These are phyloP conservation scores for Heliothis subflexa DNA, from an alignment of 1,140 invertebrate genomes.

Conservation along the genomic window DNA sequence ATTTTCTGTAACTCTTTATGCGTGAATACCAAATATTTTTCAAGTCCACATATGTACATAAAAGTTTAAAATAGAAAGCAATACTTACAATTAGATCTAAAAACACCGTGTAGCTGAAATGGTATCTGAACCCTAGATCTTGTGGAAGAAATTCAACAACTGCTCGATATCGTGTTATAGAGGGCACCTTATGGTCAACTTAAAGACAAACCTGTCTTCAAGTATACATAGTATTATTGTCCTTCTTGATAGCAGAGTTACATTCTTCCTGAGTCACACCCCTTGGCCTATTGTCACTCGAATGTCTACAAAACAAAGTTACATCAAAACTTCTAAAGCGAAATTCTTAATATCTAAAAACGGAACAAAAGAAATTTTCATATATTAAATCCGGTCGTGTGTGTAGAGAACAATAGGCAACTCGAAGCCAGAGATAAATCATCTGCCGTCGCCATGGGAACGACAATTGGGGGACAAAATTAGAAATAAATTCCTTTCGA, in stretches of 20 bases:
- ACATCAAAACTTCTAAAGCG: conserved; percentile 33
- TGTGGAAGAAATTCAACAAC: too few species aligned
- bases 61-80: too few species aligned
- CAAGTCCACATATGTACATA: not conserved
- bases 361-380: conserved; percentile 43
- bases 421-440: conserved; percentile 42
- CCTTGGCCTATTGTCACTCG: not conserved
- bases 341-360: conserved; percentile 43
- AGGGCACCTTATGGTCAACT: too few species aligned
- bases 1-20: conserved; percentile 7
- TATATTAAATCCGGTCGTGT: conserved; percentile 43
- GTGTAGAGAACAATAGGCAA: conserved; percentile 37
- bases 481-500: conserved; percentile 44
- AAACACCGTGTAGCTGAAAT: too few species aligned
- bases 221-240: not conserved
- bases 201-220: not conserved
- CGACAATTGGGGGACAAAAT: conserved; percentile 42
- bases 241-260: not conserved
- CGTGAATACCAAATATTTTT: not conserved
- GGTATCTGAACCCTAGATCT: too few species aligned
- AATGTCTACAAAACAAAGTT: conserved; percentile 35
- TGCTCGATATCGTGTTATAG: too few species aligned
- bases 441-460: conserved; percentile 37
- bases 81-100: too few species aligned
- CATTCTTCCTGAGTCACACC: not conserved